Evolutionary conservation across 2,113 vertebrate genomes (phyloP).

Genomic region (Menura novaehollandiae): DNA sequence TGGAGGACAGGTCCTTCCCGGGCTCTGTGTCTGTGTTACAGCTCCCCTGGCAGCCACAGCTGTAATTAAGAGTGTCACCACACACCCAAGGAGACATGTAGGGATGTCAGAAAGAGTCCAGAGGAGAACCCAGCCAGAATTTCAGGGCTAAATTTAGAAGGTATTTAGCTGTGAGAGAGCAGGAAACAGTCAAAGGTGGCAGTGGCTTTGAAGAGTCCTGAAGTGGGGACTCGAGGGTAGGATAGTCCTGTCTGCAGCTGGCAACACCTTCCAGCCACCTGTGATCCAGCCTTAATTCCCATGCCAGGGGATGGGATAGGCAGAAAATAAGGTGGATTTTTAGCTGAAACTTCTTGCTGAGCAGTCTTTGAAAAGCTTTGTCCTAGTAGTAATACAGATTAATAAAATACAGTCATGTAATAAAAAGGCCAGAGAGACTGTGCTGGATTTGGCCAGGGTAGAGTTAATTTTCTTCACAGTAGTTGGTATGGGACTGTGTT

Average conservation of each 20-base stretch:
- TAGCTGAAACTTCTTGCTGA: background rate
- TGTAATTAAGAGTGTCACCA: constrained; percentile 40
- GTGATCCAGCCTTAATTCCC: background rate
- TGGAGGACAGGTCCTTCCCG: background rate
- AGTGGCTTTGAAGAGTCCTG: background rate
- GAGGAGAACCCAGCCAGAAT: background rate
- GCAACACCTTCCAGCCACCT: background rate
- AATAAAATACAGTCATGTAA: background rate
- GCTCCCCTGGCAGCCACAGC: constrained; percentile 15
- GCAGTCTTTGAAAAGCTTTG: background rate
- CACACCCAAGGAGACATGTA: background rate
- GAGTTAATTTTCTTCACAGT: background rate
- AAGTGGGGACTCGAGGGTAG: background rate
- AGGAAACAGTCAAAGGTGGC: background rate
- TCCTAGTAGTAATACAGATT: background rate
- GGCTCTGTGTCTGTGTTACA: background rate
- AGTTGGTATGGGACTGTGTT: background rate
- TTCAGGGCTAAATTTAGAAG: constrained; percentile 14
- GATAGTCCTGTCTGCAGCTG: background rate
- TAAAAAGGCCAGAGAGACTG: background rate
- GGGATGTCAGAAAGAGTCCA: background rate
- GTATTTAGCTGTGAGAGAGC: background rate
- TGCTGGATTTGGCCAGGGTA: background rate
- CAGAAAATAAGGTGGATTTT: background rate
- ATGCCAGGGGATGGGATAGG: background rate